These are phyloP conservation scores for Actinia equina DNA, from an alignment of 64 coral and sea anemone genomes.

Conservation along the genomic window DNA sequence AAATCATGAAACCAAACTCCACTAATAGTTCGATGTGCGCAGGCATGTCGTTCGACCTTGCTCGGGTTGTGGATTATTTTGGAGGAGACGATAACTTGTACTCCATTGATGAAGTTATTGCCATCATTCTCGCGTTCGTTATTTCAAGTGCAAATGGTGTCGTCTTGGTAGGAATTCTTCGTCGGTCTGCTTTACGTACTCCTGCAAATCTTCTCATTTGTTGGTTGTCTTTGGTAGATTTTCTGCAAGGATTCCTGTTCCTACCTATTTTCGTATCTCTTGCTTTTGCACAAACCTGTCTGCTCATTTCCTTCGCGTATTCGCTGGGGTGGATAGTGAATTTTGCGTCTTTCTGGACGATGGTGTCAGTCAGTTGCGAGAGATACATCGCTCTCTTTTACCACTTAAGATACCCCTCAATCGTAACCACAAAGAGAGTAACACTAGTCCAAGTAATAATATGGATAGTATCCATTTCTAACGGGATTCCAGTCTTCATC, in stretches of 20 bases:
- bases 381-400: conserved; percentile 6
- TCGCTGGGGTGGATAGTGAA: too few species aligned
- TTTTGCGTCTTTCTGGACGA: too few species aligned
- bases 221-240: background rate
- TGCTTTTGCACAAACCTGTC: too few species aligned
- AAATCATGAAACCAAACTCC: too few species aligned
- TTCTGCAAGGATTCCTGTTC: background rate
- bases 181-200: background rate
- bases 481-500: too few species aligned
- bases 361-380: background rate
- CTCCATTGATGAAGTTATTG: background rate
- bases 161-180: background rate
- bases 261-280: background rate
- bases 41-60: too few species aligned
- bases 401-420: background rate
- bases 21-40: too few species aligned
- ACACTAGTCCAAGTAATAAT: too few species aligned
- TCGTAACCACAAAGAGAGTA: background rate
- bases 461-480: too few species aligned
- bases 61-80: too few species aligned
- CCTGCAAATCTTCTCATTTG: conserved; percentile 8
- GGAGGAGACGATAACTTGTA: too few species aligned
- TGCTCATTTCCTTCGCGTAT: too few species aligned
- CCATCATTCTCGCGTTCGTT: background rate
- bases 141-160: background rate